Evolutionary conservation across 2,888 invertebrate species (phyloP).

Genomic region (Bhutanitis thaidina): DNA sequence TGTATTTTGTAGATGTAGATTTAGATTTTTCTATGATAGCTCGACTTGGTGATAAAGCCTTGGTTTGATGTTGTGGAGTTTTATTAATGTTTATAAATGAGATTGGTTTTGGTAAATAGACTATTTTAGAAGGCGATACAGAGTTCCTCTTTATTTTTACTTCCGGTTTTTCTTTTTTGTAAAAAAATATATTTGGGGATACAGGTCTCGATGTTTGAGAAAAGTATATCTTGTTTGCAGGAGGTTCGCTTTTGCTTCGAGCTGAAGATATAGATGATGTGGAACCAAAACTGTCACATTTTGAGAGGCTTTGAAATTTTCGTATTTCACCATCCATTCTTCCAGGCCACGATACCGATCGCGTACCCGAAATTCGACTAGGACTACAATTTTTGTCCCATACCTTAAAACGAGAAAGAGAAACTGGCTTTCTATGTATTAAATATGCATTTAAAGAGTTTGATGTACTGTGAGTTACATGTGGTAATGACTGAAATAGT

Average conservation of each 20-base stretch:
- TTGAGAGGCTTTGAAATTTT: conserved; percentile 71
- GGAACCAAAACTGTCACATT: conserved; percentile 64
- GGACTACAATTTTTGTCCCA: conserved; percentile 80
- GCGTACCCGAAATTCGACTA: conserved; percentile 75
- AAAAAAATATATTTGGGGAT: conserved; percentile 62
- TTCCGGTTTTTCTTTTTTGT: conserved; percentile 53
- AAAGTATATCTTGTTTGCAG: conserved; percentile 73
- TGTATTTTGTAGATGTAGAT: conserved; percentile 54
- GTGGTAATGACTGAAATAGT: conserved; percentile 81
- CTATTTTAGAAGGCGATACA: conserved; percentile 49
- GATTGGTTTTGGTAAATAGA: conserved; percentile 57
- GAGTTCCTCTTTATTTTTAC: conserved; percentile 38
- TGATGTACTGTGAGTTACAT: conserved; percentile 64
- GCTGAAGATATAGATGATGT: conserved; percentile 70
- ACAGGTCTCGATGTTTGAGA: conserved; percentile 71
- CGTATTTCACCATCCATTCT: conserved; percentile 72
- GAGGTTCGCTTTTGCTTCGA: conserved; percentile 83
- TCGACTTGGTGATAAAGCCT: conserved; percentile 50
- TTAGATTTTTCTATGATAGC: conserved; percentile 60
- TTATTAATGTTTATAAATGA: conserved; percentile 53
- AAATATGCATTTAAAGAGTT: conserved; percentile 84
- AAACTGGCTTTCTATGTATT: conserved; percentile 84
- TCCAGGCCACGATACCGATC: conserved; percentile 81
- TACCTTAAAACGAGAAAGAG: conserved; percentile 85
- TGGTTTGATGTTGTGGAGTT: conserved; percentile 27